phyloP scores from a whole-genome alignment of 35 echinoderm and acorn worm genomes.

The Chiridota heheva region DNA sequence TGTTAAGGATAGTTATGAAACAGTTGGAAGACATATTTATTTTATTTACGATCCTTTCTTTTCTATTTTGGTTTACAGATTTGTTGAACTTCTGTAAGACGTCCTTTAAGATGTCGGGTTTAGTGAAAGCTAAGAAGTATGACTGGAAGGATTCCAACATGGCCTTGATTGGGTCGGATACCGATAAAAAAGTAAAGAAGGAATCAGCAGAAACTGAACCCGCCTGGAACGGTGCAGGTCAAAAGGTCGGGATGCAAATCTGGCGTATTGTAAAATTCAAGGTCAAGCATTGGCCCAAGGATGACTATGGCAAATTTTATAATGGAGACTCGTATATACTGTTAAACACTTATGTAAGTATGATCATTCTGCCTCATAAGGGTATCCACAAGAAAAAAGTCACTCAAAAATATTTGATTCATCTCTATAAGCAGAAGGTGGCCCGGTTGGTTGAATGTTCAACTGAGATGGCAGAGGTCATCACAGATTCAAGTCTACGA shows the following conservation, averaged over 20 bases:
- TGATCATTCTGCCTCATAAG: too few species aligned
- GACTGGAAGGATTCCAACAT: conserved; percentile 69
- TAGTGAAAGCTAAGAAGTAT: conserved; percentile 69
- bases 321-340: conserved; percentile 56
- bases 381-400: too few species aligned
- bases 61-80: too few species aligned
- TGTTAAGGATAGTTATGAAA: too few species aligned
- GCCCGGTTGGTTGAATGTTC: too few species aligned
- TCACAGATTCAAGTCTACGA: too few species aligned
- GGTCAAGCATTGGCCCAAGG: conserved; percentile 63
- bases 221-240: conserved; percentile 81
- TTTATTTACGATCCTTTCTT: too few species aligned
- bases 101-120: conserved; percentile 57
- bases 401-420: too few species aligned
- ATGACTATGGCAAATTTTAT: conserved; percentile 59
- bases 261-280: conserved; percentile 98
- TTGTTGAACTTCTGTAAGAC: too few species aligned
- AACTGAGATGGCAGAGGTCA: too few species aligned
- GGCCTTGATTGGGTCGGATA: conserved; percentile 36
- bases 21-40: too few species aligned
- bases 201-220: conserved; percentile 73
- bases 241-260: conserved; percentile 71
- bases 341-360: conserved; percentile 57
- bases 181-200: conserved; percentile 71
- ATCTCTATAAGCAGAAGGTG: too few species aligned